phyloP scores from a whole-genome alignment of 1,140 invertebrate genomes.

The Araneus ventricosus region DNA sequence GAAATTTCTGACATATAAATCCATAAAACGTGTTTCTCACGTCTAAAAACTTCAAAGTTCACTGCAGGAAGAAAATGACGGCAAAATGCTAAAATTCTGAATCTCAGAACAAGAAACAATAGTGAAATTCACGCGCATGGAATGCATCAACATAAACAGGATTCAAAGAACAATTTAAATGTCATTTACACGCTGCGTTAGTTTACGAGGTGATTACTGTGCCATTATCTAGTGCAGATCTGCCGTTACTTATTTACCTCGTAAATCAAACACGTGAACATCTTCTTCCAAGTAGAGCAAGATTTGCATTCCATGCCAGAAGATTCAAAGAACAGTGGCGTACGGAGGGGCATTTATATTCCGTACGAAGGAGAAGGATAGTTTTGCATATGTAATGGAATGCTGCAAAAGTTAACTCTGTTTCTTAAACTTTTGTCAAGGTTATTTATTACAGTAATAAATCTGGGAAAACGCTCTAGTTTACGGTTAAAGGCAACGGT shows the following conservation, averaged over 20 bases:
- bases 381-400: slow-evolving; percentile 18
- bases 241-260: slow-evolving; percentile 31
- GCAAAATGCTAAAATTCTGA: neutral
- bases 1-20: no score
- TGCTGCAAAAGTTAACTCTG: neutral
- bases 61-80: neutral
- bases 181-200: slow-evolving; percentile 43
- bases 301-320: slow-evolving; percentile 36
- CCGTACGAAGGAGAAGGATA: neutral
- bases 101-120: neutral
- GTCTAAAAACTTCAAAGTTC: no score
- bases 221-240: slow-evolving; percentile 42
- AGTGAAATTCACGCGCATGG: neutral
- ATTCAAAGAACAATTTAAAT: slow-evolving; percentile 62
- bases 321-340: neutral
- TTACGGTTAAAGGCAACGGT: neutral
- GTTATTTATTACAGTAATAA: slow-evolving; percentile 12
- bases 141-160: neutral
- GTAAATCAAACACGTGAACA: slow-evolving; percentile 36
- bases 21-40: no score
- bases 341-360: neutral
- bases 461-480: neutral
- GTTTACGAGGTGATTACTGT: slow-evolving; percentile 46
- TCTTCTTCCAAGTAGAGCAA: slow-evolving; percentile 24
- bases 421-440: slow-evolving; percentile 23